A percentile compares a stretch with the other conserved stretches of the same genome.
phyloP scores from a whole-genome alignment of 2,888 invertebrate genomes.

The Eurois occulta region DNA sequence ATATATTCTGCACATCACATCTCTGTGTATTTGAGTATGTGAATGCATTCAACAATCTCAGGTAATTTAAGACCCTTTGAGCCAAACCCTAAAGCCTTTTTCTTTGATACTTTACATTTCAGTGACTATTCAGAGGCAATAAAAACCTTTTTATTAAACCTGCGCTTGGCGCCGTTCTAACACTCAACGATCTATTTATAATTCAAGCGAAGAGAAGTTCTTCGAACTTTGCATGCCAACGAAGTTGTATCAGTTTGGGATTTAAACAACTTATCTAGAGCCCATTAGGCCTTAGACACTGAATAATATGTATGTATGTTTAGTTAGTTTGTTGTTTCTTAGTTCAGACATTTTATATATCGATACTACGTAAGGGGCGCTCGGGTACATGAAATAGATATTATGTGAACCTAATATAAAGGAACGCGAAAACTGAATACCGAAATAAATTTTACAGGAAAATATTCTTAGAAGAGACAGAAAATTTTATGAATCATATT shows the following conservation, averaged over 20 bases:
- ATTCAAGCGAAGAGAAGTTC: slow-evolving; percentile 38
- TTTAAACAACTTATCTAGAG: slow-evolving; percentile 34
- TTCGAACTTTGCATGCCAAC: slow-evolving; percentile 18
- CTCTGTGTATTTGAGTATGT: slow-evolving; percentile 43
- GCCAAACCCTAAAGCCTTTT: slow-evolving; percentile 45
- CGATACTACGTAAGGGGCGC: not conserved
- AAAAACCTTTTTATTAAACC: slow-evolving; percentile 41
- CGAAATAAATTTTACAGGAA: not conserved
- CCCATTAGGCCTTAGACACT: slow-evolving; percentile 27
- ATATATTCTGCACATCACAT: slow-evolving; percentile 17
- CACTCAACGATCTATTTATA: slow-evolving; percentile 39
- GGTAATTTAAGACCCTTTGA: slow-evolving; percentile 35
- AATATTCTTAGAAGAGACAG: not conserved
- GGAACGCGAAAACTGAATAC: not conserved
- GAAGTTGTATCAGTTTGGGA: slow-evolving; percentile 31
- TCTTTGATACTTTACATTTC: slow-evolving; percentile 47
- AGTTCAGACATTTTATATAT: slow-evolving; percentile 36
- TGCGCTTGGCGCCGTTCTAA: slow-evolving; percentile 22
- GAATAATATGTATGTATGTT: slow-evolving; percentile 39
- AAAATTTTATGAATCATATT: not conserved
- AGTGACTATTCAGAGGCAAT: slow-evolving; percentile 45
- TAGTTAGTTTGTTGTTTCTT: slow-evolving; percentile 44
- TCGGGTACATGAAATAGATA: slow-evolving; percentile 18
- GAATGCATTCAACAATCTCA: slow-evolving; percentile 47
- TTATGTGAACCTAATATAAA: not conserved